Percentiles rank a stretch among this genome's conserved stretches.
These are phyloP conservation scores for Seriola dumerili DNA, from an alignment of 2,113 vertebrate genomes.

Conservation along the genomic window DNA sequence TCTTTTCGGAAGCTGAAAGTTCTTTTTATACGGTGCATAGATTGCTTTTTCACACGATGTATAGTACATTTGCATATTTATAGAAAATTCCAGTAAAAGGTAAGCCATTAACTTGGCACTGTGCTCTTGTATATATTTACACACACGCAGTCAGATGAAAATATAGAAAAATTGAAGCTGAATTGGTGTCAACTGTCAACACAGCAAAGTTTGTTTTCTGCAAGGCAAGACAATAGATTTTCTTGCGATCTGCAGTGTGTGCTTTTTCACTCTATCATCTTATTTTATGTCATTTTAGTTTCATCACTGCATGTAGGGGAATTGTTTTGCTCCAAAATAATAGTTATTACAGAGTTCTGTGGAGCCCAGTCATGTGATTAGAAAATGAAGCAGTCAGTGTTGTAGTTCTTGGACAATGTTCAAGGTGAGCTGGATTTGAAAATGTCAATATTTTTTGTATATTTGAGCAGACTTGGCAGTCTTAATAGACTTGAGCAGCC, in stretches of 20 bases:
- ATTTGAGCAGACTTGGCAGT: not conserved
- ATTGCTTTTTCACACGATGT: conserved; percentile 68
- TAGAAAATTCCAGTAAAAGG: conserved; percentile 72
- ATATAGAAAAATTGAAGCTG: conserved; percentile 51
- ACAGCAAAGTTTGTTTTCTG: conserved; percentile 59
- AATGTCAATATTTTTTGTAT: not conserved
- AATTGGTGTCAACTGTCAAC: conserved; percentile 66
- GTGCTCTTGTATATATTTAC: conserved; percentile 15
- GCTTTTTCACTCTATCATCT: conserved; percentile 46
- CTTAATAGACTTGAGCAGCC: not conserved
- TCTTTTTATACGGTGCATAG: conserved; percentile 55
- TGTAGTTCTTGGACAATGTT: not conserved
- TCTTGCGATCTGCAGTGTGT: conserved; percentile 43
- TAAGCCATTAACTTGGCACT: conserved; percentile 66
- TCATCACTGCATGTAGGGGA: conserved; percentile 2
- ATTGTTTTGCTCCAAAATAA: conserved; percentile 4
- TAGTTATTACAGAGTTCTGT: not conserved
- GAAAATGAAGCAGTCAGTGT: conserved; percentile 22
- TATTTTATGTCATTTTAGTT: conserved; percentile 40
- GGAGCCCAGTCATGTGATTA: not conserved
- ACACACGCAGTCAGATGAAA: conserved; percentile 26
- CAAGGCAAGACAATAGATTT: conserved; percentile 47
- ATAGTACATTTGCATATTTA: conserved; percentile 77
- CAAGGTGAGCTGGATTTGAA: conserved; percentile 40
- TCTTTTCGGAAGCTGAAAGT: conserved; percentile 38